Evolutionary conservation across 1,140 invertebrate genomes (phyloP).

Genomic region (Zelostemma sp.): DNA sequence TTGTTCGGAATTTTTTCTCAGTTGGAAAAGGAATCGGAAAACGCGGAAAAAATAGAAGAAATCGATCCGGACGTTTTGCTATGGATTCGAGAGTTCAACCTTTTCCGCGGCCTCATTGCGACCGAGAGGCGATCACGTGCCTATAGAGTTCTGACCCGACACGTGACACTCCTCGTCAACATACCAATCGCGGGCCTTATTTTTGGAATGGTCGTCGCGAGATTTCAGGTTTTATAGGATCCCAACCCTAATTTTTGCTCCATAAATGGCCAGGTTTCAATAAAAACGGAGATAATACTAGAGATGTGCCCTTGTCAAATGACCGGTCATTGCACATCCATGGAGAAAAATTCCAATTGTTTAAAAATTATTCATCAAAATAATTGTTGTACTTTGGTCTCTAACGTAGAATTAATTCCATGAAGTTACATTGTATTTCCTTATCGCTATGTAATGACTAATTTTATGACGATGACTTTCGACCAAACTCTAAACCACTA

Average conservation of each 20-base stretch:
- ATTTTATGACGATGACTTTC: too few relatives aligned
- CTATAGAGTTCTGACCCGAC: slow-evolving; percentile 7
- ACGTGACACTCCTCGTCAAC: slow-evolving; percentile 23
- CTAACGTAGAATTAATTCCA: too few relatives aligned
- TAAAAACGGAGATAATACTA: not conserved
- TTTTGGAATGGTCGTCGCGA: slow-evolving; percentile 28
- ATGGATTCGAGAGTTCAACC: slow-evolving; percentile 50
- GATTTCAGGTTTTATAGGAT: slow-evolving; percentile 31
- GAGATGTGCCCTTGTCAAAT: too few relatives aligned
- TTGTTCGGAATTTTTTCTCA: not conserved
- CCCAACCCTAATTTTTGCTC: not conserved
- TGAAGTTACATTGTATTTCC: too few relatives aligned
- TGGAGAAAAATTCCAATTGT: too few relatives aligned
- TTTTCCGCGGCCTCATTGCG: slow-evolving; percentile 24
- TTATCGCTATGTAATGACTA: too few relatives aligned
- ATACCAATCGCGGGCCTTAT: slow-evolving; percentile 29
- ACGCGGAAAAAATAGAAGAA: not conserved
- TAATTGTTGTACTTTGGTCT: too few relatives aligned
- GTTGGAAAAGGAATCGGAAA: not conserved
- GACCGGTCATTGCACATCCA: too few relatives aligned
- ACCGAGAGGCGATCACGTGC: slow-evolving; percentile 16
- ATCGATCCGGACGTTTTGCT: slow-evolving; percentile 24
- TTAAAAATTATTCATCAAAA: too few relatives aligned
- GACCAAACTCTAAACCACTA: too few relatives aligned
- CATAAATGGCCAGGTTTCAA: not conserved